Evolutionary conservation across 2,113 vertebrate species (phyloP), one percentile per base, ranked within the genome.

Genomic region (Sinocyclocheilus anophthalmus): DNA sequence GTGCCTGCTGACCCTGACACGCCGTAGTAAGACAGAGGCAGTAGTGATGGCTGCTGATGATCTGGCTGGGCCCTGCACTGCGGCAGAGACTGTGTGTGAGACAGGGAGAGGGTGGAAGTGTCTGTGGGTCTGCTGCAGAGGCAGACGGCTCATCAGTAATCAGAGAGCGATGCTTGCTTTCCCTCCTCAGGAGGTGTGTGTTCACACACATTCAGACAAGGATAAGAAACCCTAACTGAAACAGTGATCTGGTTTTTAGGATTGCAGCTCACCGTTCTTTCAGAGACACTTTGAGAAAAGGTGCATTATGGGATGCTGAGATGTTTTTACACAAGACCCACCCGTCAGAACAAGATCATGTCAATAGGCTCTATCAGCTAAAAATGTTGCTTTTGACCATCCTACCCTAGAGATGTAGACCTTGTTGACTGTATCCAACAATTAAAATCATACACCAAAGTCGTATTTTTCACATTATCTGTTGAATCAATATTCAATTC

Each of bases 61-160:
- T 90, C 88, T 89, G 90, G 91, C 91, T 89, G 82, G 92, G 88
- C 87, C 87, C 94, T 94, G 94, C 93, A 94, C 92, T 95, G 94
- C 94, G 92, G 94, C 93, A 94, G 92, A 94, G 85, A 87, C 89
- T 78, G 59, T 53, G 59, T 88, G 84, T 87, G 85, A 77, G 65
- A 53, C 65, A 84, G 77, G 67, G 57, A 69, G 73, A 78, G 89
- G 10, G 63, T 67, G 85, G 0, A 81, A 42, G 30, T 84, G 84
- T 85, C 75, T 82, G 81, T 84, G 83, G 63, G 79, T 79, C 87
- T 82, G 77, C 90, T 86, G 92, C 93, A 93, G 91, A 90, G 86
- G 88, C 75, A 86, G 24, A 91, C 87, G 93, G 88, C 88, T 90
- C 91, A 92, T 93, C 92, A 92, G 88, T 91, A 91, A 92, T 92